Conservation (phyloP, 2,888 invertebrate genomes). For the Argyresthia goedartella region DNA sequence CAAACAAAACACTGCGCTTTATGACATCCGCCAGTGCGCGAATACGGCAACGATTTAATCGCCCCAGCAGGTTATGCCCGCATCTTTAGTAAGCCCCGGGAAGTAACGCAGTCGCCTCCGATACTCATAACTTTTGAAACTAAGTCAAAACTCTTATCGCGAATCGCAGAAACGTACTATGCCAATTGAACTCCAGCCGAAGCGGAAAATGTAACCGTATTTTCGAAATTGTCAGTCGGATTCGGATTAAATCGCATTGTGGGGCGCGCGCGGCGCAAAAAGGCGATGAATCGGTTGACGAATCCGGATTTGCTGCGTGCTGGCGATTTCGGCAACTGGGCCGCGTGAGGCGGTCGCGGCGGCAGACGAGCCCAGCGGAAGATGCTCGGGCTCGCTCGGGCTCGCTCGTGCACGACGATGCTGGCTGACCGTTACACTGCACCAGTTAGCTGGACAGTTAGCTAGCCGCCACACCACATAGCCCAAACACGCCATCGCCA, state of each 20-base stretch:
- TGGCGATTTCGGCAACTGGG: constrained; percentile 22
- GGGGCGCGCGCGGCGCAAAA: constrained; percentile 20
- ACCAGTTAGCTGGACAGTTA: constrained; percentile 47
- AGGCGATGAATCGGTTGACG: constrained; percentile 26
- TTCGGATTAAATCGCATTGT: constrained; percentile 14
- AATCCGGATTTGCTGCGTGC: constrained; percentile 38
- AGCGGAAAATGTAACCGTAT: constrained; percentile 22
- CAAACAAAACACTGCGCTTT: constrained; percentile 16
- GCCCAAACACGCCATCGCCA: constrained; percentile 5
- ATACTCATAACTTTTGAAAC: not conserved
- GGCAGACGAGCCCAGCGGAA: constrained; percentile 5
- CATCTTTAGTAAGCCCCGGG: not conserved
- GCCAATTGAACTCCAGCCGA: constrained; percentile 13
- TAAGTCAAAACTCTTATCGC: not conserved
- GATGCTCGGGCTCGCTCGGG: not conserved
- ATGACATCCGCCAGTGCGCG: constrained; percentile 12
- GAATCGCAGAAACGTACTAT: not conserved
- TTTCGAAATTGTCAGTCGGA: constrained; percentile 15
- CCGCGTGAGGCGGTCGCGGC: constrained; percentile 20
- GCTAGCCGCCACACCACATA: constrained; percentile 4
- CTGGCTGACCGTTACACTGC: constrained; percentile 47
- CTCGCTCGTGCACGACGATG: constrained; percentile 41
- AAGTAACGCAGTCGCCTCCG: not conserved
- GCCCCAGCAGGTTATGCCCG: not conserved
- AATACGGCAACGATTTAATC: not conserved